Base-by-base conservation (phyloP, 2,888 invertebrate genomes). In the Epinotia ramella region DNA sequence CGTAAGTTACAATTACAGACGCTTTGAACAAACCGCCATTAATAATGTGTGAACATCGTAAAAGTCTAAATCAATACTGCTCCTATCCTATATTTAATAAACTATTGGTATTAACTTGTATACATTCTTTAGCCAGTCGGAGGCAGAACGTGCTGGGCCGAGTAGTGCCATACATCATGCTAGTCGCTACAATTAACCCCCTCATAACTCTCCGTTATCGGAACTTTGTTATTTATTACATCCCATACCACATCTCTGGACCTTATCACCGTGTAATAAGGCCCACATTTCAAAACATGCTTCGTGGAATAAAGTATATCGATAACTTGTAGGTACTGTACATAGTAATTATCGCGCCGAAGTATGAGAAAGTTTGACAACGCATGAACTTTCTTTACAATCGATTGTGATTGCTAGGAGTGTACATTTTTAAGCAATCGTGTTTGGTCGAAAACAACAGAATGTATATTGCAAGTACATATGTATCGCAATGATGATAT, bases 171-270 rank as follows among this genome's bases (percentile, higher is more conserved):
- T 64, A 12, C 20, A 64, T 64, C 63, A 64, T 64, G 12, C 63
- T 64, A 64, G 63, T 64, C 9, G 63, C 63, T 44, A 64, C 44
- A 64, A 64, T 64, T 64, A 64, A 64, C 44, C 20, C 44, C 33
- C 13, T 44, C 63, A 64, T 64, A 64, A 64, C 63, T 64, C 63
- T 44, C 9, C n/a, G 6, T 20, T 64, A 64, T 64, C 44, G 44
- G 44, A 44, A 11, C 44, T 11, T 12, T n/a, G 63, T 64, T 64
- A 64, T 64, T 64, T 64, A 64, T 64, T 44, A 44, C 13, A n/a
- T 3, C 46, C 53, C n/a, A n/a, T 5, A 4, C 53, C 13, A 40
- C 40, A 53, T 6, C 53, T n/a, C 18, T 44, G 18, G 63, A 18
- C 20, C 20, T 18, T 64, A 64, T 64, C 44, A 44, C 20, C 12